These are phyloP conservation scores for Mellilla xanthometata DNA, from an alignment of 2,888 invertebrate genomes.

Conservation along the genomic window DNA sequence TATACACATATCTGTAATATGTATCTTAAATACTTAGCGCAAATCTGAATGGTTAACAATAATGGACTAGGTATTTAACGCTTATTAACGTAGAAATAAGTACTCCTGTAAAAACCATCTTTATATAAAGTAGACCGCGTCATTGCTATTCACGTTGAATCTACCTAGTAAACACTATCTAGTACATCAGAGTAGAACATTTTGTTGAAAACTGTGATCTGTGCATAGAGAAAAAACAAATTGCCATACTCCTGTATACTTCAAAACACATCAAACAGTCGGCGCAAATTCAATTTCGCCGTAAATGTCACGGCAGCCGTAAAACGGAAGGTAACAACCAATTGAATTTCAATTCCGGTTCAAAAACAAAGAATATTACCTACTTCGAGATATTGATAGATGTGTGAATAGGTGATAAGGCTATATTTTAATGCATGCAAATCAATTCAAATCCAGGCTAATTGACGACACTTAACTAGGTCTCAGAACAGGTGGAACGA, in stretches of 20 bases:
- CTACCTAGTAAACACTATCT: too few relatives aligned
- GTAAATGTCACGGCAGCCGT: constrained; percentile 13
- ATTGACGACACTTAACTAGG: constrained; percentile 15
- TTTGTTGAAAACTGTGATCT: too few relatives aligned
- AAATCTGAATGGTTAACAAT: too few relatives aligned
- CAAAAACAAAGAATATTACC: constrained; percentile 6
- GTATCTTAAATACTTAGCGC: too few relatives aligned
- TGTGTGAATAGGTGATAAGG: constrained; percentile 1
- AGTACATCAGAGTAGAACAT: too few relatives aligned
- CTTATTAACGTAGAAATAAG: too few relatives aligned
- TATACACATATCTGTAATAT: too few relatives aligned
- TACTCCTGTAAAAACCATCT: too few relatives aligned
- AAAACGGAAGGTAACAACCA: constrained; percentile 11
- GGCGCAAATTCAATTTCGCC: constrained; percentile 15
- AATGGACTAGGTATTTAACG: too few relatives aligned
- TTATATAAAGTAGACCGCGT: too few relatives aligned
- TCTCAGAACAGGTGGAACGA: constrained; percentile 31
- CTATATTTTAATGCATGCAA: constrained; percentile 17
- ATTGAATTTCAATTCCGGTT: constrained; percentile 15
- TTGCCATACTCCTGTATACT: constrained; percentile 8
- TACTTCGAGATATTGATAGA: constrained; percentile 5
- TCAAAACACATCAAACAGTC: constrained; percentile 7
- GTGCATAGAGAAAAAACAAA: constrained; percentile 2
- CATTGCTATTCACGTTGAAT: too few relatives aligned
- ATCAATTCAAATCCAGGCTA: constrained; percentile 18